A percentile compares a stretch with the other conserved stretches of the same genome.
These are phyloP conservation scores for Dolomedes plantarius DNA, from an alignment of 2,888 invertebrate genomes.

Conservation along the genomic window DNA sequence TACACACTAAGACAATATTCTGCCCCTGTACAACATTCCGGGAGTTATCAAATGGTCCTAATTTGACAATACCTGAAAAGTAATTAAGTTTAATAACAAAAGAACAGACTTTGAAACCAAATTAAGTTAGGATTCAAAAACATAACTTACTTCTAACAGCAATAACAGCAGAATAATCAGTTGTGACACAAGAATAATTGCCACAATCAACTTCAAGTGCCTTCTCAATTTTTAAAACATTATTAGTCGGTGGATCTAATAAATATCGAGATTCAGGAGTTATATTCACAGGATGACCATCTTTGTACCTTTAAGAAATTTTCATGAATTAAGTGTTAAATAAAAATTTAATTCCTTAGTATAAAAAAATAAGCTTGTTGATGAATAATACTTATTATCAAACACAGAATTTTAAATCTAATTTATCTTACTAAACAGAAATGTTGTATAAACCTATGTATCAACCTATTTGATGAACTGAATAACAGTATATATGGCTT, in stretches of 20 bases:
- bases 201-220: conserved; percentile 66
- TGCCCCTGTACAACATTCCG: conserved; percentile 90
- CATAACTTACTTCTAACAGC: conserved; percentile 63
- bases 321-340: too few species aligned
- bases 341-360: too few species aligned
- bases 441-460: too few species aligned
- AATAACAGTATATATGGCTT: too few species aligned
- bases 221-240: conserved; percentile 43
- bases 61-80: conserved; percentile 47
- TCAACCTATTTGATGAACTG: too few species aligned
- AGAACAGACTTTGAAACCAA: background rate
- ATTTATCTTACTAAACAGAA: too few species aligned
- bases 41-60: conserved; percentile 79
- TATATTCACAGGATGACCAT: conserved; percentile 27
- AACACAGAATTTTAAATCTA: too few species aligned
- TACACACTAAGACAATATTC: conserved; percentile 85
- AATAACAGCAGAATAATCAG: conserved; percentile 8
- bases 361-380: too few species aligned
- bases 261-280: background rate
- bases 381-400: too few species aligned
- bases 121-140: background rate
- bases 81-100: background rate
- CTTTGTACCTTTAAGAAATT: conserved; percentile 39
- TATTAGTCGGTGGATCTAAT: background rate
- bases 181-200: conserved; percentile 55